These are phyloP conservation scores for Taphrorychus bicolor DNA, from an alignment of 2,888 invertebrate genomes.

Conservation along the genomic window DNA sequence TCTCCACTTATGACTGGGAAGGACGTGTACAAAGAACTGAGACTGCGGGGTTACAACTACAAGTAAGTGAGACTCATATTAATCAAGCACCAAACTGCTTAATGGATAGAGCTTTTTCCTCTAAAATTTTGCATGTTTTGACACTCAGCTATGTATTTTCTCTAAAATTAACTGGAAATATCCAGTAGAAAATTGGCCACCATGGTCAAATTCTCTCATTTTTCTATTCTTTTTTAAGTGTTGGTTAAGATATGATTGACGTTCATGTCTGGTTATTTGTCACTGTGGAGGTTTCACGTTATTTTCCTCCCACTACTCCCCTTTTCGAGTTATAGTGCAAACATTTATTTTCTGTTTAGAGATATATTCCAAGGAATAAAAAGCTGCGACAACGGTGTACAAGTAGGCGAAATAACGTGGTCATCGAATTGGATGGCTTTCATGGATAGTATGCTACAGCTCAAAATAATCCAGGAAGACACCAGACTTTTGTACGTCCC, in stretches of 20 bases:
- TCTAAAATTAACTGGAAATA: no score
- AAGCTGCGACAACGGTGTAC: conserved; percentile 42
- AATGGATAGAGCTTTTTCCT: no score
- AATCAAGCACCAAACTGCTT: background rate
- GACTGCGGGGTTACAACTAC: conserved; percentile 71
- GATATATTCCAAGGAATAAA: conserved; percentile 47
- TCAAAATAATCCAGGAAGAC: conserved; percentile 69
- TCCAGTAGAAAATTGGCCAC: no score
- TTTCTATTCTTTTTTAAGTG: background rate
- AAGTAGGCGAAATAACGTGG: conserved; percentile 45
- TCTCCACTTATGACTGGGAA: conserved; percentile 55
- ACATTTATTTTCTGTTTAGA: no score
- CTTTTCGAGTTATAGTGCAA: no score
- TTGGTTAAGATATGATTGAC: no score
- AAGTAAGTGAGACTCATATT: conserved; percentile 42
- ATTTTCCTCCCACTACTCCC: background rate
- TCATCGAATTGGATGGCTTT: conserved; percentile 81
- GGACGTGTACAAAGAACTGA: conserved; percentile 73
- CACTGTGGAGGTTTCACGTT: background rate
- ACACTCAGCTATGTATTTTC: no score
- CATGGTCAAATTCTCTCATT: no score
- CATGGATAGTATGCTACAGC: conserved; percentile 87
- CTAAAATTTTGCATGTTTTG: no score
- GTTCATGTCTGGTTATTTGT: no score
- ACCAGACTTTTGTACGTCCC: conserved; percentile 55